These are phyloP conservation scores for Lydus trimaculatus DNA, from an alignment of 2,888 invertebrate species.

Conservation along the genomic window DNA sequence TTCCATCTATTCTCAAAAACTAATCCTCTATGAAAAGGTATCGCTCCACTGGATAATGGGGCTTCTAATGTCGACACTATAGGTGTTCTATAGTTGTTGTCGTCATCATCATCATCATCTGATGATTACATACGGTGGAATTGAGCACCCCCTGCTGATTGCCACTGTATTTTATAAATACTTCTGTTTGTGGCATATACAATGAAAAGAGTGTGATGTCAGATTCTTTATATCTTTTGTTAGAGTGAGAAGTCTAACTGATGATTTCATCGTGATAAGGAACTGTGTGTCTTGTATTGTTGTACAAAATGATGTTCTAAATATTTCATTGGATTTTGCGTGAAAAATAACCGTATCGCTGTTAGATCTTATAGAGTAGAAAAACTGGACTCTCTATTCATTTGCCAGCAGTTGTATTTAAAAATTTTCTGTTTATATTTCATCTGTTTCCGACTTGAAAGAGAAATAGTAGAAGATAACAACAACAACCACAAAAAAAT, in stretches of 20 bases:
- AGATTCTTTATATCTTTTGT: neutral
- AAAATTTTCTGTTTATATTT: slow-evolving; percentile 27
- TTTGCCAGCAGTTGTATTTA: neutral
- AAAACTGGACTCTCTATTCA: slow-evolving; percentile 4
- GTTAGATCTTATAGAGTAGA: slow-evolving; percentile 46
- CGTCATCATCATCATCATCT: slow-evolving; percentile 6
- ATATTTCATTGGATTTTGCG: slow-evolving; percentile 50
- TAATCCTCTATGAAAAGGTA: slow-evolving; percentile 34
- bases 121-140: slow-evolving; percentile 33
- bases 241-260: neutral
- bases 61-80: slow-evolving; percentile 55
- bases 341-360: slow-evolving; percentile 50
- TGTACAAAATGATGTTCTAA: slow-evolving; percentile 46
- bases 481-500: slow-evolving; percentile 4
- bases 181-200: slow-evolving; percentile 29
- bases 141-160: slow-evolving; percentile 31
- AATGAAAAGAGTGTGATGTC: neutral
- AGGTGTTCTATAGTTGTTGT: slow-evolving; percentile 39
- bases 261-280: slow-evolving; percentile 11
- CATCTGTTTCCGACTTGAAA: slow-evolving; percentile 21
- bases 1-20: slow-evolving; percentile 16
- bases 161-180: slow-evolving; percentile 25
- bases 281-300: slow-evolving; percentile 17
- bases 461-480: slow-evolving; percentile 8
- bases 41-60: slow-evolving; percentile 54